phyloP scores from a whole-genome alignment of 1,140 invertebrate species.

The Drosophila parabipectinata region DNA sequence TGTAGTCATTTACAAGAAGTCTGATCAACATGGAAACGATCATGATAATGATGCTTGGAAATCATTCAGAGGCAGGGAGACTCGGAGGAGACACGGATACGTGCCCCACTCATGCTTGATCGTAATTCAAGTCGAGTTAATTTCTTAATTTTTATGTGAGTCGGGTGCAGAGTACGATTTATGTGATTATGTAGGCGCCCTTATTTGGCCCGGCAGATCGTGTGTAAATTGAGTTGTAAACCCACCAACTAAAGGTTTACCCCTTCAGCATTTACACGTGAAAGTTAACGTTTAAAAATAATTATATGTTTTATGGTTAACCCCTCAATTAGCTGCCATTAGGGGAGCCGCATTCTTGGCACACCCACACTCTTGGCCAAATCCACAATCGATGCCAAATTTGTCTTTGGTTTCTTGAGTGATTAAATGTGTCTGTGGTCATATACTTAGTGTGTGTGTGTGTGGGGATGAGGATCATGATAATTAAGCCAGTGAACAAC shows the following conservation, averaged over 20 bases:
- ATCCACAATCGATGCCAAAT: constrained; percentile 37
- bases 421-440: constrained; percentile 19
- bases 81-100: constrained; percentile 20
- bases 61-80: constrained; percentile 26
- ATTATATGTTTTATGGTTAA: constrained; percentile 3
- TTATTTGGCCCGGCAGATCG: constrained; percentile 41
- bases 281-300: constrained; percentile 4
- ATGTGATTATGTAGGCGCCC: constrained; percentile 65
- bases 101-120: constrained; percentile 38
- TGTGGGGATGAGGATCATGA: constrained; percentile 21
- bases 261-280: constrained; percentile 7
- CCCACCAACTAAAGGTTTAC: background rate
- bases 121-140: constrained; percentile 62
- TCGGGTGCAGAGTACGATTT: constrained; percentile 66
- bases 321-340: constrained; percentile 54
- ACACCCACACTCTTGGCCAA: constrained; percentile 28
- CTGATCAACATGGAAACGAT: constrained; percentile 38
- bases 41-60: constrained; percentile 35
- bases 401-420: constrained; percentile 35
- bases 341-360: constrained; percentile 51
- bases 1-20: constrained; percentile 69
- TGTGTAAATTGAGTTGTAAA: constrained; percentile 65
- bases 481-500: constrained; percentile 65
- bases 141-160: constrained; percentile 78
- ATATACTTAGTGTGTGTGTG: background rate